Percentiles rank a stretch among this genome's conserved stretches.
Evolutionary conservation across 1,140 invertebrate genomes (phyloP).

Genomic region (Neuroterus valhalla): DNA sequence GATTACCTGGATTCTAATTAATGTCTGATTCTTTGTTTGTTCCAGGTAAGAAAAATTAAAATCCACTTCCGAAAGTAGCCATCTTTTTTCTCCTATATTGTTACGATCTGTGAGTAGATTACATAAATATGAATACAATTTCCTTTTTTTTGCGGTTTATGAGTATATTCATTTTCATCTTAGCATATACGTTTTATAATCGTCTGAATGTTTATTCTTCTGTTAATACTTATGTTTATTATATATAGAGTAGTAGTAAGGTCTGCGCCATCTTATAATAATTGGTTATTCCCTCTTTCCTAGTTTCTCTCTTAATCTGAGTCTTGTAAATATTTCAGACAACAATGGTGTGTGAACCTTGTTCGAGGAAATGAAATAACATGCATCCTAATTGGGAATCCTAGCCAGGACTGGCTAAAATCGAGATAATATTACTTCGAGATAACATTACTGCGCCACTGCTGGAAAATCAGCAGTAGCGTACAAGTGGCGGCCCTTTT

Average conservation of each 20-base stretch:
- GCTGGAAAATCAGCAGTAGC: too few relatives aligned
- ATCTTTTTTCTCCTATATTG: too few relatives aligned
- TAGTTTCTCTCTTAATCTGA: conserved; percentile 6
- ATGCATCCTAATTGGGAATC: too few relatives aligned
- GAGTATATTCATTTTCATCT: neutral
- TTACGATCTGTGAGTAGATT: too few relatives aligned
- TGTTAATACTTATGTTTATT: neutral
- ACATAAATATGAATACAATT: neutral
- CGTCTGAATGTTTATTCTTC: neutral
- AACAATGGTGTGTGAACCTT: neutral
- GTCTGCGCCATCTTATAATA: neutral
- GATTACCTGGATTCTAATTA: too few relatives aligned
- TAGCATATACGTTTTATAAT: neutral
- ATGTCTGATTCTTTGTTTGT: neutral
- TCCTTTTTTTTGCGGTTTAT: neutral
- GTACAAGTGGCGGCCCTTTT: too few relatives aligned
- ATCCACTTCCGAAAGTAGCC: too few relatives aligned
- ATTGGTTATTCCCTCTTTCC: neutral
- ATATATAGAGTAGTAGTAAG: neutral
- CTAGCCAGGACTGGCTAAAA: too few relatives aligned
- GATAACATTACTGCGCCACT: too few relatives aligned
- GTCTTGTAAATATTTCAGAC: conserved; percentile 28
- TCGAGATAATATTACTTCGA: too few relatives aligned
- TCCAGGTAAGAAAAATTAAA: neutral
- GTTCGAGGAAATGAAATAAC: neutral